Percentiles rank a stretch among this genome's conserved stretches.
Evolutionary conservation across 2,797 vertebrate genomes (phyloP).

Genomic region (Cryptoprocta ferox): DNA sequence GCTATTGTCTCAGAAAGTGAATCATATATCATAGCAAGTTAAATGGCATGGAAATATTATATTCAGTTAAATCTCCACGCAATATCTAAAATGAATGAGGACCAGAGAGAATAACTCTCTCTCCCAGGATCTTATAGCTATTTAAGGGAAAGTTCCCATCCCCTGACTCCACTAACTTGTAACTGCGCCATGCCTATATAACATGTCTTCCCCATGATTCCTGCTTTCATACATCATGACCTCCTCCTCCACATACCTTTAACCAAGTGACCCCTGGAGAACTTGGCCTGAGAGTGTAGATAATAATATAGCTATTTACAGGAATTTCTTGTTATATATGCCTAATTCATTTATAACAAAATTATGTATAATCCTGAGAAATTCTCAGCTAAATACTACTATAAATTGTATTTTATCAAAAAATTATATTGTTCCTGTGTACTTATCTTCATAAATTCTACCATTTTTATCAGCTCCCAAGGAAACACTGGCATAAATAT

Average conservation of each 20-base stretch:
- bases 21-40: background rate
- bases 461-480: background rate
- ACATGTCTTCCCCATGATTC: background rate
- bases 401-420: slow-evolving; percentile 31
- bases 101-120: background rate
- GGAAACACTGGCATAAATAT: background rate
- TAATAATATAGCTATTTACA: background rate
- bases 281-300: background rate
- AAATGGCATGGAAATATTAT: background rate
- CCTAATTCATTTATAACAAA: slow-evolving; percentile 7
- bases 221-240: background rate
- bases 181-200: background rate
- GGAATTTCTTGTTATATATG: background rate
- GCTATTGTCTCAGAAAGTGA: background rate
- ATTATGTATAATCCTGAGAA: background rate
- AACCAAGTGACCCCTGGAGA: background rate
- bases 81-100: background rate
- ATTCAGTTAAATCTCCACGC: background rate
- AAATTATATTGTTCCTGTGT: background rate
- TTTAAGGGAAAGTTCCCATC: background rate
- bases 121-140: background rate
- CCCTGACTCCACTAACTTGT: background rate
- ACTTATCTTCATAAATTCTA: background rate
- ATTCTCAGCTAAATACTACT: background rate
- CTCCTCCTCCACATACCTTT: background rate